Percentiles rank a stretch among this genome's conserved stretches.
These are phyloP conservation scores for Deilephila porcellus DNA, from an alignment of 2,888 invertebrate genomes.

Conservation along the genomic window DNA sequence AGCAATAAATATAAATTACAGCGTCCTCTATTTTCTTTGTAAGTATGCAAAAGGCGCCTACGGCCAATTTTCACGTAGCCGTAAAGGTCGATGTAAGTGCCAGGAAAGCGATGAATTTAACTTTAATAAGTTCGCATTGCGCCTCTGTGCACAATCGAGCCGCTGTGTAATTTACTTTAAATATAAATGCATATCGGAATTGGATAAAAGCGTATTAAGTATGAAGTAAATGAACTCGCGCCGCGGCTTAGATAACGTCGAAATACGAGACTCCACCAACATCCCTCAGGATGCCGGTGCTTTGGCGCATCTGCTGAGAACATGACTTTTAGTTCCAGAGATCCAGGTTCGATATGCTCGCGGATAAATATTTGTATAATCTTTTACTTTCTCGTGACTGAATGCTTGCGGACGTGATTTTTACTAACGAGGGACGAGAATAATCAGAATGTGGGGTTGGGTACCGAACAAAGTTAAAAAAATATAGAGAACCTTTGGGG, in stretches of 20 bases:
- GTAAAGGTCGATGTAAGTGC: slow-evolving; percentile 59
- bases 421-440: too few species aligned
- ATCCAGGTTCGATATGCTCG: too few species aligned
- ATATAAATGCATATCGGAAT: slow-evolving; percentile 14
- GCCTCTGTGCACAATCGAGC: slow-evolving; percentile 47
- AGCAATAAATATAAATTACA: slow-evolving; percentile 26
- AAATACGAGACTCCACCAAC: neutral
- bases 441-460: too few species aligned
- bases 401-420: too few species aligned
- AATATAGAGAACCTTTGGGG: too few species aligned
- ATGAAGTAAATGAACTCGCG: neutral
- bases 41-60: slow-evolving; percentile 34
- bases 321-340: too few species aligned
- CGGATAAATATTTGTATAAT: too few species aligned
- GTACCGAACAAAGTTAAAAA: too few species aligned
- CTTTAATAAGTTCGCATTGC: slow-evolving; percentile 76
- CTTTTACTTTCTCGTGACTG: too few species aligned
- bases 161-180: slow-evolving; percentile 21
- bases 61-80: slow-evolving; percentile 38
- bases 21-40: slow-evolving; percentile 30
- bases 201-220: slow-evolving; percentile 16
- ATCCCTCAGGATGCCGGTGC: neutral
- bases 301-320: neutral
- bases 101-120: slow-evolving; percentile 60
- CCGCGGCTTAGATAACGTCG: neutral